Evolutionary conservation across 2,113 vertebrate species (phyloP), one percentile per base, ranked within the genome.

Genomic region (Chionis minor): DNA sequence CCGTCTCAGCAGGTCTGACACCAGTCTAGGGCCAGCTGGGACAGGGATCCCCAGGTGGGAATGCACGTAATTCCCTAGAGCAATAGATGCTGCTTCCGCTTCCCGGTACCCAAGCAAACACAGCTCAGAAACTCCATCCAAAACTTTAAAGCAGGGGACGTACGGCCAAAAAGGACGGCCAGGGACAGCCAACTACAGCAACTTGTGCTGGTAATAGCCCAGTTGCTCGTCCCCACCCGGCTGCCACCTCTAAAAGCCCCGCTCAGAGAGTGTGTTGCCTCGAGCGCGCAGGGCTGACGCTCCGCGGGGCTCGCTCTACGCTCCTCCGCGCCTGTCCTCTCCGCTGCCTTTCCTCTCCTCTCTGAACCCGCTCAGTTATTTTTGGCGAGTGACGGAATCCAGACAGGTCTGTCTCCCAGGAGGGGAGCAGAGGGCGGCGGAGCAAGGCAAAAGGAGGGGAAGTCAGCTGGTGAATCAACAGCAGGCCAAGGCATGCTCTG

Each of bases 401-500:
- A 96, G 96, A 95, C 95, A 90, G 97, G 69, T 82, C 94, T 38
- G 78, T 69, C 72, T 52, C 91, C 81, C 63, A 3, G 96, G 69
- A 88, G 93, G 77, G 86, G 93, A 96, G 84, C 49, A 13, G 44
- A 86, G 93, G 94, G 86, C 56, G 92, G 90, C 51, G 79, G 91
- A 81, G 92, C 82, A 61, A 65, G 82, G 91, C 90, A 8, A 69
- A 69, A 92, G 91, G 71, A 61, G 86, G 94, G 89, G 91, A 90
- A 96, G 81, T 86, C 96, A 94, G 95, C 97, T 85, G 95, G 93
- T 95, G 96, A 96, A 77, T 90, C 94, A 91, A 35, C 85, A 47
- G 90, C 97, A 97, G 85, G 97, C 92, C 91, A 6, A 54, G 95
- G 95, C 97, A 95, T 58, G 97, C 96, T 96, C 91, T 5, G 94